Evolutionary conservation across 1,140 invertebrate species (phyloP).

Genomic region (Pseudobourletiella spinata): DNA sequence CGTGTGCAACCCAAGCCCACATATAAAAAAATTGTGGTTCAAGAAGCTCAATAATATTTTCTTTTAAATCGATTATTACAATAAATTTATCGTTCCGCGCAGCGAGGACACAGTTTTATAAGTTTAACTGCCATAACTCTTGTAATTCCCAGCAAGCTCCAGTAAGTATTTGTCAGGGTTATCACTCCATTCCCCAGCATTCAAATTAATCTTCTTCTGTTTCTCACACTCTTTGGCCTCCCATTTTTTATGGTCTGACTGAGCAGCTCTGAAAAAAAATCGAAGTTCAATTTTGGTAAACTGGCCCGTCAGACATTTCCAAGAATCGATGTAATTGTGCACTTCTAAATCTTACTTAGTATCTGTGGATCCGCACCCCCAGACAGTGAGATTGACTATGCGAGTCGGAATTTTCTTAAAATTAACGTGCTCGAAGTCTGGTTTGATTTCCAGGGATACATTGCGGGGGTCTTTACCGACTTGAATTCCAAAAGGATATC

Average conservation of each 20-base stretch:
- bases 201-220: conserved; percentile 67
- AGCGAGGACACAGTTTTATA: too few species aligned
- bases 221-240: conserved; percentile 76
- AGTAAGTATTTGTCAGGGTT: conserved; percentile 81
- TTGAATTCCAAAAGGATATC: conserved; percentile 71
- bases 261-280: conserved; percentile 64
- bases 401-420: conserved; percentile 53
- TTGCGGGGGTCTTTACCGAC: conserved; percentile 67
- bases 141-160: conserved; percentile 59
- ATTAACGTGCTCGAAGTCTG: conserved; percentile 55
- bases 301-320: too few species aligned
- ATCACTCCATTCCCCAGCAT: conserved; percentile 76
- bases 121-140: conserved; percentile 22
- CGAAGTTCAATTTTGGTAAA: too few species aligned
- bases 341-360: conserved; percentile 40
- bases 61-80: too few species aligned
- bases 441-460: conserved; percentile 61
- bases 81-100: too few species aligned
- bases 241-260: conserved; percentile 82
- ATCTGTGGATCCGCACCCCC: conserved; percentile 58
- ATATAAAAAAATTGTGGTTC: too few species aligned
- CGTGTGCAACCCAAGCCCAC: too few species aligned
- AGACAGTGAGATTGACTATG: conserved; percentile 61
- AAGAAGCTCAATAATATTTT: too few species aligned
- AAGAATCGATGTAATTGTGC: too few species aligned